Percentiles rank a stretch among this genome's conserved stretches.
phyloP scores from a whole-genome alignment of 2,888 invertebrate genomes.

The Pheosia gnoma region DNA sequence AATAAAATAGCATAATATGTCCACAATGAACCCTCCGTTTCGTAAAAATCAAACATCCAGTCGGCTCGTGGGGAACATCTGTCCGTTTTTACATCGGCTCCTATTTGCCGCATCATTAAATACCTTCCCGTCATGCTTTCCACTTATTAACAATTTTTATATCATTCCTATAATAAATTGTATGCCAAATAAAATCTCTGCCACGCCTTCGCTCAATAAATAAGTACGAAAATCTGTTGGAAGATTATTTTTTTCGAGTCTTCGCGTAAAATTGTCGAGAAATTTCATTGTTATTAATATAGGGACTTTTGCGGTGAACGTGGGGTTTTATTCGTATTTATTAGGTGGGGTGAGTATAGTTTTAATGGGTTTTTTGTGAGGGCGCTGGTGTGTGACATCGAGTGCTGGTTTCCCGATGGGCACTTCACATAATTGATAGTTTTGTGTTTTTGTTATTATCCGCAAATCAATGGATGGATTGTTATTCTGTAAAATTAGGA shows the following conservation, averaged over 20 bases:
- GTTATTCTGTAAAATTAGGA: conserved; percentile 18
- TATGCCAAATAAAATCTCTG: conserved; percentile 77
- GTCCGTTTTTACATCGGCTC: conserved; percentile 42
- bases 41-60: conserved; percentile 22
- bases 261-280: conserved; percentile 60
- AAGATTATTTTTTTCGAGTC: conserved; percentile 12
- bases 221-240: conserved; percentile 37
- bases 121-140: conserved; percentile 68
- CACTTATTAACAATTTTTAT: conserved; percentile 78
- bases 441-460: conserved; percentile 27
- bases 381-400: conserved; percentile 41
- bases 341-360: conserved; percentile 41
- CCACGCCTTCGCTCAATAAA: conserved; percentile 64
- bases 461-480: conserved; percentile 19
- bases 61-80: conserved; percentile 66
- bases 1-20: conserved; percentile 37
- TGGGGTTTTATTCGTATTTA: conserved; percentile 51
- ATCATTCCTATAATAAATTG: conserved; percentile 74
- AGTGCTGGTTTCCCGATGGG: conserved; percentile 39
- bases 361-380: conserved; percentile 44
- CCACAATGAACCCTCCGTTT: conserved; percentile 35
- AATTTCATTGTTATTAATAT: conserved; percentile 36
- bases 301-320: conserved; percentile 47
- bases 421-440: conserved; percentile 56
- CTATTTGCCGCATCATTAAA: conserved; percentile 74